Conservation (phyloP, 2,888 invertebrate species). For the Hesperia comma region DNA sequence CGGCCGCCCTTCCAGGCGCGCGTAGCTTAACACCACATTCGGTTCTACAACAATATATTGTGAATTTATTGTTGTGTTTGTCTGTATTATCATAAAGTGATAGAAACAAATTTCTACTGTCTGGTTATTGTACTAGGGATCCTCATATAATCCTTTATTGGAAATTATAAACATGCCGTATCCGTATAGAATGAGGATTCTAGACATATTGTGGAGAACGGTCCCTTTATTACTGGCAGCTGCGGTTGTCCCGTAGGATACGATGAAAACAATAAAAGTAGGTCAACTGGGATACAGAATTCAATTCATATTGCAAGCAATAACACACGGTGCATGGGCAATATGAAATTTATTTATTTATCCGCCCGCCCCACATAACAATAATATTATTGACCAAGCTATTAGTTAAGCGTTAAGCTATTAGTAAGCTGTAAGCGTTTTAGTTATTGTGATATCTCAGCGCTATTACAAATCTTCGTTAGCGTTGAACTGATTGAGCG, state of each 20-base stretch:
- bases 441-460: constrained; percentile 11
- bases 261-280: constrained; percentile 30
- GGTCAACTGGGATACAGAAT: constrained; percentile 28
- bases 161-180: background rate
- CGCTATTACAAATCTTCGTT: constrained; percentile 11
- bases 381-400: constrained; percentile 16
- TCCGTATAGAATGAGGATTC: no score
- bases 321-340: constrained; percentile 12
- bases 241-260: constrained; percentile 34
- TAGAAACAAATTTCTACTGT: constrained; percentile 34
- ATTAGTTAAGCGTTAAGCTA: constrained; percentile 16
- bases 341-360: constrained; percentile 16
- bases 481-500: background rate
- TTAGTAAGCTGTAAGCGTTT: background rate
- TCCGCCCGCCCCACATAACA: background rate
- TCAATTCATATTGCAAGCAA: constrained; percentile 29
- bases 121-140: background rate
- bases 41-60: constrained; percentile 43
- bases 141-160: background rate
- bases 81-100: constrained; percentile 39
- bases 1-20: constrained; percentile 50
- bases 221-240: constrained; percentile 23
- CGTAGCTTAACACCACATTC: constrained; percentile 50
- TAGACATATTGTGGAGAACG: background rate
- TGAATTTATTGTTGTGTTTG: constrained; percentile 41